Percentiles rank a stretch among this genome's conserved stretches.
phyloP scores from a whole-genome alignment of 1,140 invertebrate species.

The Pseudomyrmex pallidus region DNA sequence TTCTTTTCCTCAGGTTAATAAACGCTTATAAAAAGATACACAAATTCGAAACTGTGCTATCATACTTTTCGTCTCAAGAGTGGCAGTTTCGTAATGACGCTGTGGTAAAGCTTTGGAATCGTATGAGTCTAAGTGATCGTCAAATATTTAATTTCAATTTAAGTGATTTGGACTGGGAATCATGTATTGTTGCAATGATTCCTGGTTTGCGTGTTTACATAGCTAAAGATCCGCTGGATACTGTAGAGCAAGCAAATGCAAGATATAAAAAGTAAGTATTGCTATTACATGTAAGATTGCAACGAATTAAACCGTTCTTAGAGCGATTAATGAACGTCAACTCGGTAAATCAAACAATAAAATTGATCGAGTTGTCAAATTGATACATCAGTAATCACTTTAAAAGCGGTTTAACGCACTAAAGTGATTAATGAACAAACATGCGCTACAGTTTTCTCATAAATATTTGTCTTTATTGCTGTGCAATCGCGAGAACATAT shows the following conservation, averaged over 20 bases:
- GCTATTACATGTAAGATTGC: neutral
- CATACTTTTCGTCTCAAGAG: constrained; percentile 87
- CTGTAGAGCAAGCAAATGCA: constrained; percentile 69
- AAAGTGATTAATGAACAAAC: no score
- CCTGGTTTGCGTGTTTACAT: constrained; percentile 83
- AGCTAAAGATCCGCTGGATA: constrained; percentile 83
- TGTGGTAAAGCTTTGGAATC: constrained; percentile 84
- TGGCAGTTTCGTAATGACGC: constrained; percentile 87
- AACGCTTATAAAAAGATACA: constrained; percentile 86
- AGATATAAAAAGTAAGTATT: constrained; percentile 72
- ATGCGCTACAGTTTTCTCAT: no score
- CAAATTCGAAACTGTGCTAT: constrained; percentile 85
- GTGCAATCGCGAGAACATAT: no score
- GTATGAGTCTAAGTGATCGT: constrained; percentile 84
- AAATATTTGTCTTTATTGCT: no score
- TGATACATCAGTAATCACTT: no score
- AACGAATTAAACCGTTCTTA: no score
- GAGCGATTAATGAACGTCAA: no score
- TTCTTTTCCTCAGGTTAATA: constrained; percentile 82
- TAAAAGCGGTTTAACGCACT: no score
- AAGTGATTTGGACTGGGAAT: constrained; percentile 81
- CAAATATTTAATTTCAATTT: constrained; percentile 84
- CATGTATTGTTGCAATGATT: constrained; percentile 81
- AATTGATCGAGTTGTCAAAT: no score
- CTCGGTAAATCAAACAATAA: no score